These are phyloP conservation scores for Isichthys henryi DNA, from an alignment of 2,113 vertebrate genomes.

Conservation along the genomic window DNA sequence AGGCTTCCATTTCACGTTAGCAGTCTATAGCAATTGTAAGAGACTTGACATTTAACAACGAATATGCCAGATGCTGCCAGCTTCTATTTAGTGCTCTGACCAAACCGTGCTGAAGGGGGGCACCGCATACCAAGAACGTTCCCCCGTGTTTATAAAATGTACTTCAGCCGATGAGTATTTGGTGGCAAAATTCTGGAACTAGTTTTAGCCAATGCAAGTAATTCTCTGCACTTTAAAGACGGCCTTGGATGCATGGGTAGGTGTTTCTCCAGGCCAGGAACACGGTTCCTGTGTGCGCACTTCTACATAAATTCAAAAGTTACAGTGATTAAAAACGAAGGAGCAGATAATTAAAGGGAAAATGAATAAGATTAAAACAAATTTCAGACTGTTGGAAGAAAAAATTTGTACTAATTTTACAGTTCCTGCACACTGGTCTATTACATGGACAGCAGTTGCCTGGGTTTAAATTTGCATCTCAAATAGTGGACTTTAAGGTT, in stretches of 20 bases:
- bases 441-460: neutral
- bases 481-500: neutral
- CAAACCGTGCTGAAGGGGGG: neutral
- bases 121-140: neutral
- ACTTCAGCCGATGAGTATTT: neutral
- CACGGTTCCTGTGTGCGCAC: neutral
- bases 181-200: neutral
- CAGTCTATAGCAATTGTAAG: neutral
- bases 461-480: neutral
- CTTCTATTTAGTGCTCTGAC: neutral
- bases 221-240: neutral
- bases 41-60: neutral
- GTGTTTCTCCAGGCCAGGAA: neutral
- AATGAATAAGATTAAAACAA: neutral
- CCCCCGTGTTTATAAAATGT: neutral
- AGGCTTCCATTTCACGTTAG: neutral
- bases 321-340: neutral
- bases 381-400: neutral
- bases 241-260: neutral
- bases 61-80: neutral
- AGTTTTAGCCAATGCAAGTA: neutral
- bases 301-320: neutral
- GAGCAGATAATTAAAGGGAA: neutral
- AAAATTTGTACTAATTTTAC: neutral
- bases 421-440: neutral